Base-by-base conservation (phyloP, 1,140 invertebrate genomes). In the Archivesica marissinica region DNA sequence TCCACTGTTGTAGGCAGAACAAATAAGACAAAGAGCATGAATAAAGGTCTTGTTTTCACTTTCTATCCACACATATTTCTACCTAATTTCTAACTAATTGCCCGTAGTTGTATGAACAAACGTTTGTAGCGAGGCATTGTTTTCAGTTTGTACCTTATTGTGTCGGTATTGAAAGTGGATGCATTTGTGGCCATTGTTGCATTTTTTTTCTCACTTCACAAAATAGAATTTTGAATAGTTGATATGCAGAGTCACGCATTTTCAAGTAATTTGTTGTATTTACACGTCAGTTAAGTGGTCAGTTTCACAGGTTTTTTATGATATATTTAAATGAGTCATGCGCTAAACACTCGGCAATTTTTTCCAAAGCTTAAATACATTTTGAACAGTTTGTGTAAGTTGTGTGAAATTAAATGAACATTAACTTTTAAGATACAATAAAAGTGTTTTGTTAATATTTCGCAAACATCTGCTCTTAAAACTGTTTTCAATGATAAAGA, bases 161-260 rank as follows among this genome's bases (percentile, higher is more conserved):
- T 64, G 38, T 64, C 7, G 30, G 33, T 7, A 64, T 35, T 1
- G 38, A 64, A 64, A 64, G 59, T 64, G 59, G 30, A 64, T 15
- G 2, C 38, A n/a, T 52, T 35, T 64, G 11, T 59, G 2, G 13
- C 59, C 23, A 35, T 64, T 64, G 59, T 35, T 25, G 23, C 59
- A 64, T 64, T 64, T 64, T n/a, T n/a, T n/a, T 64, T 64, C 59
- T 64, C 59, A 64, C 38, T 64, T 64, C 38, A 64, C 59, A 35
- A 64, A n/a, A 64, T 64, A 35, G 30, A 30, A 64, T 35, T 64
- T 64, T 2, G 38, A 35, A 20, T 25, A 17, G 28, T 35, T 64
- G 30, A 33, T 64, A 64, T 64, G 28, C 59, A 64, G n/a, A 64
- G 59, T 64, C 59, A 64, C 30, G 59, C 30, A 35, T 64, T 64